Conservation (phyloP, 1,140 invertebrate species). For the Subanguina moxae region DNA sequence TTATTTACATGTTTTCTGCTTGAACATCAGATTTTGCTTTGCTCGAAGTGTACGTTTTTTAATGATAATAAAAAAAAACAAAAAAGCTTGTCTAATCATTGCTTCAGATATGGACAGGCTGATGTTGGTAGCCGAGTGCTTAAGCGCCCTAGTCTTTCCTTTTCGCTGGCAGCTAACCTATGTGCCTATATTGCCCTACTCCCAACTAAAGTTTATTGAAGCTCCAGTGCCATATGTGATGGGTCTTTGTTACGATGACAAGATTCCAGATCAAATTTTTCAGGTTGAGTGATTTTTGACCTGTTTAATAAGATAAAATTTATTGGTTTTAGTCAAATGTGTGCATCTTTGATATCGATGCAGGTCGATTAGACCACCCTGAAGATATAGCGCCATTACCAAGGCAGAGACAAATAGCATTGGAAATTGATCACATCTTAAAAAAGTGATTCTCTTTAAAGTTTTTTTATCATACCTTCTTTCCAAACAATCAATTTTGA, state of each 20-base stretch:
- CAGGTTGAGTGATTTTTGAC: conserved; percentile 22
- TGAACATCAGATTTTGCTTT: conserved; percentile 90
- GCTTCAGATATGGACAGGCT: conserved; percentile 81
- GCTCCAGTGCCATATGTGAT: conserved; percentile 98
- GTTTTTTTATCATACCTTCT: neutral
- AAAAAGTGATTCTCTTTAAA: neutral
- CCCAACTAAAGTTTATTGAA: conserved; percentile 91
- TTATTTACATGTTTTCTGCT: conserved; percentile 90
- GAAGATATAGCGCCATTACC: conserved; percentile 92
- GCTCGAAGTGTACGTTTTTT: conserved; percentile 72
- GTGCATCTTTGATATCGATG: conserved; percentile 93
- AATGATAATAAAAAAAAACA: neutral
- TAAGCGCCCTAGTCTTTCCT: conserved; percentile 82
- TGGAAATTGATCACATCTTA: conserved; percentile 3
- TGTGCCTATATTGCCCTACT: conserved; percentile 91
- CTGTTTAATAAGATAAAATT: neutral
- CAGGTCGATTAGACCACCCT: conserved; percentile 80
- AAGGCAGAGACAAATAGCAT: conserved; percentile 73
- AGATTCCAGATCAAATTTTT: conserved; percentile 28
- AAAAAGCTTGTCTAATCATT: neutral
- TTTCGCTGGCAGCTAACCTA: conserved; percentile 98
- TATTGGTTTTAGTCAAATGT: conserved; percentile 69
- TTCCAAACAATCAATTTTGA: neutral
- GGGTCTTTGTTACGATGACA: conserved; percentile 68
- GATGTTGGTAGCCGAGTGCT: conserved; percentile 92